Evolutionary conservation across 2,888 invertebrate species (phyloP).

Genomic region (Dione juno): DNA sequence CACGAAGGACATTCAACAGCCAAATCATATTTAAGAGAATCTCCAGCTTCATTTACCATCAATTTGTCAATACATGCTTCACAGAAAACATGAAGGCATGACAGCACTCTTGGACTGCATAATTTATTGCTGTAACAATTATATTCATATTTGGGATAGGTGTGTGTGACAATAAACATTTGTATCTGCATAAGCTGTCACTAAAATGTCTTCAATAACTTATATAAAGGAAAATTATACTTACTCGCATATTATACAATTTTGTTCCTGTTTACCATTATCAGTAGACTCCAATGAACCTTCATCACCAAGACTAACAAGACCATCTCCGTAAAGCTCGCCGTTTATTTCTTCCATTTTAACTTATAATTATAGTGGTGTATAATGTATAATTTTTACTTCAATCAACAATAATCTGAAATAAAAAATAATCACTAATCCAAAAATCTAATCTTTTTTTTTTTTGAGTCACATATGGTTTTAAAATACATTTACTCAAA

Average conservation of each 20-base stretch:
- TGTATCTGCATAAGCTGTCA: background rate
- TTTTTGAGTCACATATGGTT: no score
- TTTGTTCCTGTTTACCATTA: constrained; percentile 83
- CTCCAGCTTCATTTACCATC: constrained; percentile 88
- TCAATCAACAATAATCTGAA: constrained; percentile 75
- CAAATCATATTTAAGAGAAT: constrained; percentile 85
- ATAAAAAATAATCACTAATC: constrained; percentile 44
- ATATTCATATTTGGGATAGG: background rate
- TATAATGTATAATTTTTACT: constrained; percentile 72
- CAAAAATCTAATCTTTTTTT: background rate
- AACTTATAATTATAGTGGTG: constrained; percentile 76
- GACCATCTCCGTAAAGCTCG: constrained; percentile 79
- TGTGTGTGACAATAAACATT: background rate
- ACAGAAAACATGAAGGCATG: constrained; percentile 98
- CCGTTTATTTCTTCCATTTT: constrained; percentile 85
- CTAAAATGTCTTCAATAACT: no score
- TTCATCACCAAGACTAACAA: constrained; percentile 78
- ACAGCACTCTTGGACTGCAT: constrained; percentile 92
- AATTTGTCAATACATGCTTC: constrained; percentile 94
- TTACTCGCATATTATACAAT: constrained; percentile 87
- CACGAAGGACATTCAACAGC: constrained; percentile 91
- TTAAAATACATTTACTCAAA: no score
- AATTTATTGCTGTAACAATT: constrained; percentile 85
- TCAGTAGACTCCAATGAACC: constrained; percentile 78
- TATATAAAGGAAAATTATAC: constrained; percentile 50